A percentile compares a stretch with the other conserved stretches of the same genome.
Evolutionary conservation across 2,797 vertebrate genomes (phyloP).

Genomic region (Furcifer pardalis): DNA sequence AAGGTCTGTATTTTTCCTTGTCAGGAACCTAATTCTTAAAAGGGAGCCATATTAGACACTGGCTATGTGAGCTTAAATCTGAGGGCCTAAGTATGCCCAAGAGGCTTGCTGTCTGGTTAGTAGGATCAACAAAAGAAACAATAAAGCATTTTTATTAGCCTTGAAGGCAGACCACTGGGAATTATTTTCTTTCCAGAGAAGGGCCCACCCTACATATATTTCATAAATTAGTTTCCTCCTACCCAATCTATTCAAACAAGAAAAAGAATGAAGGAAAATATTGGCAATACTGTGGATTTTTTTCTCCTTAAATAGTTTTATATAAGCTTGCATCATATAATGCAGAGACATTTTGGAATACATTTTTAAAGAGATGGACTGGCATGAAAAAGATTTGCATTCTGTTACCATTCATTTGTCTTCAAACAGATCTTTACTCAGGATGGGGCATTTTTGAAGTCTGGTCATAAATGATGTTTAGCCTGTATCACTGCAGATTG

Average conservation of each 20-base stretch:
- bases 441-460: background rate
- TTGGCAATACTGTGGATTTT: background rate
- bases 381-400: background rate
- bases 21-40: slow-evolving; percentile 41
- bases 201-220: slow-evolving; percentile 43
- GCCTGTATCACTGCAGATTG: background rate
- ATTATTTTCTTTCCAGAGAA: slow-evolving; percentile 55
- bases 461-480: background rate
- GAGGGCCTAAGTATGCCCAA: slow-evolving; percentile 49
- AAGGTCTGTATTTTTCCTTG: slow-evolving; percentile 12
- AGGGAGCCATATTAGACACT: slow-evolving; percentile 33
- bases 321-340: background rate
- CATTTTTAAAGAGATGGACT: background rate
- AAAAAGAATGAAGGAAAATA: background rate
- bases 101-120: slow-evolving; percentile 57
- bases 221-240: slow-evolving; percentile 57
- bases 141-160: slow-evolving; percentile 68
- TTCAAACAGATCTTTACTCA: background rate
- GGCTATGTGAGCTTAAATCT: slow-evolving; percentile 41
- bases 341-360: background rate
- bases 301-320: background rate
- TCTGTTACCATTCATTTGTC: background rate
- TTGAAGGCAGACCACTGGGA: slow-evolving; percentile 67
- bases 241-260: slow-evolving; percentile 43
- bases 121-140: slow-evolving; percentile 69